phyloP scores from a whole-genome alignment of 2,113 vertebrate species.

The Rhabdomys dilectus region DNA sequence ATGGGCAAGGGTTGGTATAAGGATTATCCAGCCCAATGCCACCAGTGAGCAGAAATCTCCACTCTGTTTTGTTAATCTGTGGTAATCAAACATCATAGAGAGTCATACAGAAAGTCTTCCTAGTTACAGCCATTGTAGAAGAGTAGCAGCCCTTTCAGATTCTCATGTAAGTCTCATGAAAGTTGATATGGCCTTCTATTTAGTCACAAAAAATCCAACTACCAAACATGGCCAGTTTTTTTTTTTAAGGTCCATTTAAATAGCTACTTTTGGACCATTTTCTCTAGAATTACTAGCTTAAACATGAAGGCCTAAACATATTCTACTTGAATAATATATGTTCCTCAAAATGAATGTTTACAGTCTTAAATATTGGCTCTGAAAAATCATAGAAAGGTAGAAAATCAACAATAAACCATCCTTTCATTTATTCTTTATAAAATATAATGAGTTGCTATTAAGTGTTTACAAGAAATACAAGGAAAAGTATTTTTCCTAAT shows the following conservation, averaged over 20 bases:
- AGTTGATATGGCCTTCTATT: not conserved
- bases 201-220: not conserved
- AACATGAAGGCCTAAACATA: slow-evolving; percentile 10
- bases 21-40: slow-evolving; percentile 93
- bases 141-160: not conserved
- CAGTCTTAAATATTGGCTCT: not conserved
- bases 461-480: slow-evolving; percentile 7
- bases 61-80: slow-evolving; percentile 91
- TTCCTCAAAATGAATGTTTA: not conserved
- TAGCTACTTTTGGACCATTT: not conserved
- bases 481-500: slow-evolving; percentile 28
- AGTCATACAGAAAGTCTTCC: not conserved
- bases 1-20: slow-evolving; percentile 90
- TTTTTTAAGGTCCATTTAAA: not conserved
- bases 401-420: not conserved
- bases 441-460: not conserved
- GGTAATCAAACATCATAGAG: slow-evolving; percentile 49
- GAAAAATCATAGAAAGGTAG: slow-evolving; percentile 4
- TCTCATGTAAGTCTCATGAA: slow-evolving; percentile 3
- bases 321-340: not conserved
- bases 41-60: slow-evolving; percentile 94
- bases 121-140: not conserved
- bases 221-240: not conserved
- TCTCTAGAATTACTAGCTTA: slow-evolving; percentile 32
- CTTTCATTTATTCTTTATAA: slow-evolving; percentile 51